Conservation (phyloP, 2,797 vertebrate species). For the Hylomyscus alleni region DNA sequence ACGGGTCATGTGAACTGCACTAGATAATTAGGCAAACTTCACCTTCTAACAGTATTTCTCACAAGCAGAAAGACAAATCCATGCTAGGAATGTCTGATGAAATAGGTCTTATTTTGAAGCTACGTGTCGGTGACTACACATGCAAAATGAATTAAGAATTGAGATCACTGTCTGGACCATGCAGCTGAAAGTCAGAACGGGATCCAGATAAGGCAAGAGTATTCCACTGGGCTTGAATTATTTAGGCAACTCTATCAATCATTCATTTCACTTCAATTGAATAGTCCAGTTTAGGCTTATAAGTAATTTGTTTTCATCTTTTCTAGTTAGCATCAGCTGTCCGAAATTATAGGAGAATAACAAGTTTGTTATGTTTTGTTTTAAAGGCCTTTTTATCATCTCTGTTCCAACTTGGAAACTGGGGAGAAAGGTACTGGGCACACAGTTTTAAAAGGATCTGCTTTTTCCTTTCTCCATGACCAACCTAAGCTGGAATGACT, state of each 20-base stretch:
- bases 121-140: conserved; percentile 50
- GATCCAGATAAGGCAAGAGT: conserved; percentile 67
- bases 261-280: conserved; percentile 15
- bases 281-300: conserved; percentile 5
- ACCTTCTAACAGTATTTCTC: conserved; percentile 30
- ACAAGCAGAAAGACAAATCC: neutral
- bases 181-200: conserved; percentile 50
- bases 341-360: conserved; percentile 53
- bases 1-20: neutral
- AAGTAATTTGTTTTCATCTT: conserved; percentile 41
- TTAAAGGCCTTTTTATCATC: conserved; percentile 65
- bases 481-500: conserved; percentile 43
- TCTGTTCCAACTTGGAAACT: conserved; percentile 74
- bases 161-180: conserved; percentile 68
- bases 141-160: conserved; percentile 77
- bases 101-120: conserved; percentile 68
- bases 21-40: conserved; percentile 6
- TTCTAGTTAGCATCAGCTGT: conserved; percentile 39
- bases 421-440: conserved; percentile 66
- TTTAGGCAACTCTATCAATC: conserved; percentile 41
- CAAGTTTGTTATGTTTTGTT: conserved; percentile 46
- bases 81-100: conserved; percentile 35
- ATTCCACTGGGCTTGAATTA: conserved; percentile 29
- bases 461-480: conserved; percentile 71
- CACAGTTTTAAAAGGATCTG: conserved; percentile 76